phyloP scores from a whole-genome alignment of 2,888 invertebrate species.

The Homarus gammarus region DNA sequence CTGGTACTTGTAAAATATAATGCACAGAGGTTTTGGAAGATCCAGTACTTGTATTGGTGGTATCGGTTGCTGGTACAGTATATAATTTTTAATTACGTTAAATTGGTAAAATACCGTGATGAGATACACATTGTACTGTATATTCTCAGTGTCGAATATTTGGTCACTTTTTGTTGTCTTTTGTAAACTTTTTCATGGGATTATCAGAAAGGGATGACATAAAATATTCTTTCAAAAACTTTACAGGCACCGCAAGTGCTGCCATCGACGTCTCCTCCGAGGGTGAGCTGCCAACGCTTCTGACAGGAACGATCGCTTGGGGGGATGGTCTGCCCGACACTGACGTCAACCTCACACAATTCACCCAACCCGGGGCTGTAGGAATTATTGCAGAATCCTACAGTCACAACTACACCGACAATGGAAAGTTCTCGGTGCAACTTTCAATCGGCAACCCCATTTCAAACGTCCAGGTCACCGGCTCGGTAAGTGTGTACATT shows the following conservation, averaged over 20 bases:
- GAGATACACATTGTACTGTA: background rate
- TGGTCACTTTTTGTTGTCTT: background rate
- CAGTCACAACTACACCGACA: background rate
- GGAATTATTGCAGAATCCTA: background rate
- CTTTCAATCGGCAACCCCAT: conserved; percentile 11
- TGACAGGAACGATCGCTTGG: conserved; percentile 5
- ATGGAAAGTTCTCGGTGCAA: background rate
- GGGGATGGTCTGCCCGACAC: conserved; percentile 9
- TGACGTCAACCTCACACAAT: conserved; percentile 1
- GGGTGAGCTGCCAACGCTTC: background rate
- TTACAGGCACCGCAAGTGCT: too few species aligned
- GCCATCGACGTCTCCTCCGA: background rate
- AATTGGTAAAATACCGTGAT: too few species aligned
- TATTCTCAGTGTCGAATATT: background rate
- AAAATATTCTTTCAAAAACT: background rate
- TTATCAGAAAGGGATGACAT: background rate
- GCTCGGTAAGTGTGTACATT: background rate
- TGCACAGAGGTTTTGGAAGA: too few species aligned
- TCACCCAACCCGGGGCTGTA: conserved; percentile 2
- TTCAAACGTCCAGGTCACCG: background rate
- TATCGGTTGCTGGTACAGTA: background rate
- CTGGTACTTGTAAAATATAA: too few species aligned
- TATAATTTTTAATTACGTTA: background rate
- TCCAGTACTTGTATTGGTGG: background rate
- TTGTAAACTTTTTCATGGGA: background rate